A percentile compares a stretch with the other conserved stretches of the same genome.
Conservation (phyloP, 2,888 invertebrate genomes). For the Pristionchus japonicus region DNA sequence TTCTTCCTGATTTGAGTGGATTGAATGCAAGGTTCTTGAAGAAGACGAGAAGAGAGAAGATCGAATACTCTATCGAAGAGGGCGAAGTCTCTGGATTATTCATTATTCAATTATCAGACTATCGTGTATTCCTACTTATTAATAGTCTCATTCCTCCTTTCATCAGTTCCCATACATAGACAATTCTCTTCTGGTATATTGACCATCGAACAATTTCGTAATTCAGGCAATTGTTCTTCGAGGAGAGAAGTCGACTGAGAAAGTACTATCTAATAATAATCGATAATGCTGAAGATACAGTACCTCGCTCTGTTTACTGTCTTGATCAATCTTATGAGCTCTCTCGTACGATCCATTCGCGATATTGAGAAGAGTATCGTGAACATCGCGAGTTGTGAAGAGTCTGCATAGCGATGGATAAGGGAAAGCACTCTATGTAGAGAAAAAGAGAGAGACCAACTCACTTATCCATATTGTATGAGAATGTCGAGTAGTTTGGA, state of each 20-base stretch:
- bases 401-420: neutral
- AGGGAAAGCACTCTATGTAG: neutral
- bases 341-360: neutral
- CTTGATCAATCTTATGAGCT: neutral
- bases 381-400: conserved; percentile 39
- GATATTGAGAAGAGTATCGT: neutral
- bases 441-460: no score
- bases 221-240: neutral
- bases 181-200: conserved; percentile 19
- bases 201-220: neutral
- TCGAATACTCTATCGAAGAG: conserved; percentile 24
- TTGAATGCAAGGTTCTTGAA: conserved; percentile 23
- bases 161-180: conserved; percentile 25
- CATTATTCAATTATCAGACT: neutral
- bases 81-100: neutral
- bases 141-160: conserved; percentile 20
- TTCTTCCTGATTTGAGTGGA: neutral
- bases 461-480: conserved; percentile 45
- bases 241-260: conserved; percentile 26
- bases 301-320: conserved; percentile 33
- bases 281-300: neutral
- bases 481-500: neutral
- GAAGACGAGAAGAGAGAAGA: conserved; percentile 13
- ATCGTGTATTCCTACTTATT: neutral
- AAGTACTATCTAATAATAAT: neutral